A percentile compares a stretch with the other conserved stretches of the same genome.
Conservation (phyloP, 2,113 vertebrate species). For the Colistium nudipinnis region DNA sequence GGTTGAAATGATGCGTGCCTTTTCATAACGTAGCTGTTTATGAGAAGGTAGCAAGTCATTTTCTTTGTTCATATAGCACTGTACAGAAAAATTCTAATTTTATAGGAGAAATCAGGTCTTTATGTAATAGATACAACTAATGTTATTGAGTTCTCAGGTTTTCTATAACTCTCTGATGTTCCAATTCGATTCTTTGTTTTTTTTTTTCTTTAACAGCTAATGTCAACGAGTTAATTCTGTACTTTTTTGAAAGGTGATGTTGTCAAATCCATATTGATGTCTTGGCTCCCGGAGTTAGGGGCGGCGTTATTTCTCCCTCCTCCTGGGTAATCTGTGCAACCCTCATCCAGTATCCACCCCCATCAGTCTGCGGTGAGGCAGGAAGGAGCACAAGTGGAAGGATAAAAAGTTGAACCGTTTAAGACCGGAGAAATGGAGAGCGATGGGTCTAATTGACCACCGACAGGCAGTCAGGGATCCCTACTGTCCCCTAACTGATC, state of each 20-base stretch:
- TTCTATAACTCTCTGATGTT: slow-evolving; percentile 83
- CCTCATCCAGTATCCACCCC: slow-evolving; percentile 62
- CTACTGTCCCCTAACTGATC: slow-evolving; percentile 38
- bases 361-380: slow-evolving; percentile 58
- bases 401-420: slow-evolving; percentile 19
- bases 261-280: slow-evolving; percentile 77
- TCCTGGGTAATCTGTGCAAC: slow-evolving; percentile 65
- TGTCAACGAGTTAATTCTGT: slow-evolving; percentile 69
- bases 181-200: slow-evolving; percentile 69
- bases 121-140: slow-evolving; percentile 84
- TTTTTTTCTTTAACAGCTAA: slow-evolving; percentile 76
- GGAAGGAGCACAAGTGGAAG: slow-evolving; percentile 44
- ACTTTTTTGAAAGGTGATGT: slow-evolving; percentile 76
- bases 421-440: slow-evolving; percentile 5
- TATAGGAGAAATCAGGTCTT: slow-evolving; percentile 87
- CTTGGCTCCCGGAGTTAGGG: slow-evolving; percentile 66
- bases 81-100: slow-evolving; percentile 88
- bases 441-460: slow-evolving; percentile 5
- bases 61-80: slow-evolving; percentile 85
- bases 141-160: slow-evolving; percentile 87
- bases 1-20: slow-evolving; percentile 81
- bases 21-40: slow-evolving; percentile 80
- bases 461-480: slow-evolving; percentile 24
- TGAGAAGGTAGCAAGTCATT: slow-evolving; percentile 81
- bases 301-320: slow-evolving; percentile 54